Evolutionary conservation across 2,888 invertebrate genomes (phyloP).

Genomic region (Stenotaenia linearis): DNA sequence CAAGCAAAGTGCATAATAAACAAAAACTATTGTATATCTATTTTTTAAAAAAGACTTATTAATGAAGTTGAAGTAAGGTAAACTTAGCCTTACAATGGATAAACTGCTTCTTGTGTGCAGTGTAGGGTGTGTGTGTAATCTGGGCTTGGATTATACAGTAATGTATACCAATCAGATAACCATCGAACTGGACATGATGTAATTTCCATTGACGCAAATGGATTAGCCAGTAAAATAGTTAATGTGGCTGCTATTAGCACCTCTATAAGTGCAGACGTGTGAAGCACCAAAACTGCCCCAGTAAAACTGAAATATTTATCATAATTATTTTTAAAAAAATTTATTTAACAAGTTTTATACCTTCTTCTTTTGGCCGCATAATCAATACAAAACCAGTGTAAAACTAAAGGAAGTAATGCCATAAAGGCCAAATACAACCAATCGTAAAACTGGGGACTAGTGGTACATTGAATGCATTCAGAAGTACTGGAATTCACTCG

Average conservation of each 20-base stretch:
- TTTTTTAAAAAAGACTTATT: constrained; percentile 55
- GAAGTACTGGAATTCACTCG: constrained; percentile 59
- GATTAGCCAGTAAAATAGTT: constrained; percentile 74
- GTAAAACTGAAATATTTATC: constrained; percentile 54
- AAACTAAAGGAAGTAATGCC: constrained; percentile 75
- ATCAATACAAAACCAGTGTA: constrained; percentile 92
- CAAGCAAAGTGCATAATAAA: constrained; percentile 79
- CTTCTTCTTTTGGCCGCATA: constrained; percentile 63
- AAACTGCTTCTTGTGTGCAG: constrained; percentile 97
- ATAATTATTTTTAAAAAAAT: not conserved
- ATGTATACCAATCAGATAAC: constrained; percentile 93
- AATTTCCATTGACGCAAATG: constrained; percentile 68
- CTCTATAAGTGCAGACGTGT: constrained; percentile 77
- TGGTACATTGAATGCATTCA: constrained; percentile 69
- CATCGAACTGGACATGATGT: constrained; percentile 71
- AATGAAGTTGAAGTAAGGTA: too few relatives aligned
- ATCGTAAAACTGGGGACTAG: constrained; percentile 74
- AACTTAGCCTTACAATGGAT: constrained; percentile 92
- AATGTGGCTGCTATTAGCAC: constrained; percentile 66
- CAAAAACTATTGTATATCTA: constrained; percentile 86
- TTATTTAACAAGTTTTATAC: constrained; percentile 45
- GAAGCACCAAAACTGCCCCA: constrained; percentile 67
- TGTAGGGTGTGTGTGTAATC: constrained; percentile 81
- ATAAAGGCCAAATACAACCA: constrained; percentile 93
- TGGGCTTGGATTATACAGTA: constrained; percentile 88